These are phyloP conservation scores for Cyphomyrmex costatus DNA, from an alignment of 1,140 invertebrate genomes.

Conservation along the genomic window DNA sequence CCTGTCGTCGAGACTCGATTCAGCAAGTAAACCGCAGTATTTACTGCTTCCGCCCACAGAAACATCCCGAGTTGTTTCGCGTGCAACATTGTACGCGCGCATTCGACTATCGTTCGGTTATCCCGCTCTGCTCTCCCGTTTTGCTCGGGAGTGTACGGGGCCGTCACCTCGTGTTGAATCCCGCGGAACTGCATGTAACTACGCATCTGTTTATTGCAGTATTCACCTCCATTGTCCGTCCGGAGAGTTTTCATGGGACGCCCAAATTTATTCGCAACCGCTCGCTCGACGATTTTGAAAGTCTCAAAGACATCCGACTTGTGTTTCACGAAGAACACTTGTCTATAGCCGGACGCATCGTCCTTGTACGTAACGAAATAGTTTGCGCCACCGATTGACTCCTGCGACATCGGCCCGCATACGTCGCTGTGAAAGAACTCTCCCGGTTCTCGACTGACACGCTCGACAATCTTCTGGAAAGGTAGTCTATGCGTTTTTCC, in stretches of 20 bases:
- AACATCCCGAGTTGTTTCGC: background rate
- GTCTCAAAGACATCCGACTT: conserved; percentile 66
- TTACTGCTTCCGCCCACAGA: conserved; percentile 31
- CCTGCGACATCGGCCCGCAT: conserved; percentile 24
- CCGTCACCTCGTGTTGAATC: conserved; percentile 72
- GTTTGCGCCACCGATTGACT: conserved; percentile 15
- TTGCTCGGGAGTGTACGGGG: conserved; percentile 83
- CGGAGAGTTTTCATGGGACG: background rate
- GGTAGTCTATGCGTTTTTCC: conserved; percentile 66
- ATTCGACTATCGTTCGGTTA: conserved; percentile 76
- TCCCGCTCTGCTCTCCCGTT: conserved; percentile 83
- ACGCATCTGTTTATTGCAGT: conserved; percentile 36
- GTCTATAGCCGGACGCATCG: background rate
- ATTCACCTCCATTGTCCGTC: conserved; percentile 64
- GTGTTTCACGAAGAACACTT: conserved; percentile 64
- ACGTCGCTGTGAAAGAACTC: background rate
- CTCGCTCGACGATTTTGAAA: conserved; percentile 66
- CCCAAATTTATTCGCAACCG: conserved; percentile 63
- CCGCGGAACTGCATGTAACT: conserved; percentile 31
- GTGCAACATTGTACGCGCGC: background rate
- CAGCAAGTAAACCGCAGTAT: conserved; percentile 21
- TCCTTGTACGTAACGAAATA: conserved; percentile 4
- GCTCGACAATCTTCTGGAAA: conserved; percentile 18
- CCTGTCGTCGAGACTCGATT: background rate
- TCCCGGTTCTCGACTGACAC: background rate